These are phyloP conservation scores for Falco columbarius DNA, from an alignment of 2,797 vertebrate species.

Conservation along the genomic window DNA sequence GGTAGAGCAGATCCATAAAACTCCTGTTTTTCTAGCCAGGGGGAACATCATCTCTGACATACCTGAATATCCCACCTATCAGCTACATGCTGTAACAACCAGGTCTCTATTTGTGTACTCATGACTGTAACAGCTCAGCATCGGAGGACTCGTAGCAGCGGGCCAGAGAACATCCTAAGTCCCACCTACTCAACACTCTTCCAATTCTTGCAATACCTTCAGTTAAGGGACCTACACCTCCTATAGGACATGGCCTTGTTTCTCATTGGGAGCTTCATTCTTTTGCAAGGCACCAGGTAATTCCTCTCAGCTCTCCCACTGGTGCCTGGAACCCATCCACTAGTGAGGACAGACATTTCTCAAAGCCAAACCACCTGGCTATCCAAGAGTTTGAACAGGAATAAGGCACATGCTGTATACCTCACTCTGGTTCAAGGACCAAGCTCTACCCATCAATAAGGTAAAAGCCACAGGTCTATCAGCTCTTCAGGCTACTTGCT, in stretches of 20 bases:
- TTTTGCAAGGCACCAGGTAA: background rate
- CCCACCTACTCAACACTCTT: background rate
- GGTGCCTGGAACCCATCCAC: background rate
- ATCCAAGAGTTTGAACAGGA: background rate
- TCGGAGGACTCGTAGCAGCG: background rate
- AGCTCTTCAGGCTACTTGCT: background rate
- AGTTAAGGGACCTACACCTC: background rate
- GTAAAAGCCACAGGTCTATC: background rate
- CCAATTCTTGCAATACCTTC: background rate
- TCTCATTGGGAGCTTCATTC: background rate
- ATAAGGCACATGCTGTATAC: background rate
- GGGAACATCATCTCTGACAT: background rate
- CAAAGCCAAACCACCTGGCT: background rate
- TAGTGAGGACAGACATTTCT: background rate
- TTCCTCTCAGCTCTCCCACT: conserved; percentile 1
- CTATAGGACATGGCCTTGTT: background rate
- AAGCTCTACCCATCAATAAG: background rate
- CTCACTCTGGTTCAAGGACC: background rate
- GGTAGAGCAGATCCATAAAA: background rate
- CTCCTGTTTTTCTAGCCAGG: background rate
- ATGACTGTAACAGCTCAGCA: background rate
- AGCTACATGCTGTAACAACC: background rate
- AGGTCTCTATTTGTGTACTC: background rate
- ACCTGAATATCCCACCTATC: background rate
- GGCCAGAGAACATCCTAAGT: background rate